phyloP scores from a whole-genome alignment of 1,140 invertebrate genomes.

The Luehdorfia chinensis region DNA sequence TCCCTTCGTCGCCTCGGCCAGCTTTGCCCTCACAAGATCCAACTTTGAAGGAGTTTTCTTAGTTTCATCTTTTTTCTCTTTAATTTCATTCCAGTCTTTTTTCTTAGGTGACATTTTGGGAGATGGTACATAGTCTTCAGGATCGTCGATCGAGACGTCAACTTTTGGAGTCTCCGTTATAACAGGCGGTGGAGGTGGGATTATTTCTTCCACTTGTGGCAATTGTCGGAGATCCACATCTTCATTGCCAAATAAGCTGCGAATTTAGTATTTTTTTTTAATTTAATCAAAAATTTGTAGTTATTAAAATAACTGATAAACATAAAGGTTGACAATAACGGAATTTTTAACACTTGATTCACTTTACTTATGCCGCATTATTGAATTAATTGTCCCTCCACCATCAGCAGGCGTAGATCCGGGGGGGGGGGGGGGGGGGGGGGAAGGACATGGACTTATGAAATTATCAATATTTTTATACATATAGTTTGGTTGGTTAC shows the following conservation, averaged over 20 bases:
- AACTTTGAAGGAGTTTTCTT: constrained; percentile 66
- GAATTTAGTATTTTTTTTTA: too few species aligned
- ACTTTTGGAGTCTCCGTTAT: constrained; percentile 65
- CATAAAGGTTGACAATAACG: too few species aligned
- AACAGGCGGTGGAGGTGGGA: constrained; percentile 65
- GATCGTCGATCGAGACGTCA: constrained; percentile 81
- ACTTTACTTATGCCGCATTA: too few species aligned
- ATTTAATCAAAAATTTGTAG: too few species aligned
- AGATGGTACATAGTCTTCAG: constrained; percentile 68
- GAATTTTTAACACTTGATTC: too few species aligned
- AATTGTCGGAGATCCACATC: constrained; percentile 91
- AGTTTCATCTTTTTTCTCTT: constrained; percentile 51
- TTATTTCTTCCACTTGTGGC: constrained; percentile 76
- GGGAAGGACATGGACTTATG: too few species aligned
- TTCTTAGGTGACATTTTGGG: constrained; percentile 58
- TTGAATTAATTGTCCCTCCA: too few species aligned
- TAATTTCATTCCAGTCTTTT: constrained; percentile 74
- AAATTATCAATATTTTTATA: too few species aligned
- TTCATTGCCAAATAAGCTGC: constrained; percentile 92
- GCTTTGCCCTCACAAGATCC: constrained; percentile 79
- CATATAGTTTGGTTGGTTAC: too few species aligned
- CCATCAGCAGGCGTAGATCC: too few species aligned
- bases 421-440: too few species aligned
- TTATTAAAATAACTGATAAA: too few species aligned
- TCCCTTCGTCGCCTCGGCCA: constrained; percentile 79